Evolutionary conservation across 35 echinoderm and acorn worm species (phyloP), one percentile per base, ranked within the genome.

Genomic region (Stichopus chloronotus): DNA sequence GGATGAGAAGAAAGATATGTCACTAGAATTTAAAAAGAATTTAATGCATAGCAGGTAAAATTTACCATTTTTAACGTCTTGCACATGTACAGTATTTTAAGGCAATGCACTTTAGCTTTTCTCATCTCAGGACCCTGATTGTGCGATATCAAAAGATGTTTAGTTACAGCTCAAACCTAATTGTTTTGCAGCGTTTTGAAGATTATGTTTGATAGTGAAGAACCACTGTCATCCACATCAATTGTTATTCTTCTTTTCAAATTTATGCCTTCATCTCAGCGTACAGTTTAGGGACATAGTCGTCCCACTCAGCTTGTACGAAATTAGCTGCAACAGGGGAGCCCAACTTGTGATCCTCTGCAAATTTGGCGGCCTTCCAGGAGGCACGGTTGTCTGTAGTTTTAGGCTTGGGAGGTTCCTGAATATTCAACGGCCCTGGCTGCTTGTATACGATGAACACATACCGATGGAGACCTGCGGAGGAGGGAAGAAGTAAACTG

Each of bases 391-490:
- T 88, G 9, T 81, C 95, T 13, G 87, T 72, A 55, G 55, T 95
- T 76, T 83, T 90, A 5, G 87, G 80, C 4, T 91, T 92, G 63
- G 71, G 72, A 22, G 83, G 72, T 25, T 95, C 95, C 25, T 83
- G 86, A 77, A 91, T 87, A 52, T 55, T 92, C 55, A 94, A 81
- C 21, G 65, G 69, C 17, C 94, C 88, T 65, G 95, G 94, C 78
- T 99, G 97, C 92, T 99, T 99, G 97, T 99, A 99, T n/a, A 99
- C 92, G 61, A 99, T 88, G 20, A 99, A 63, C 21, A 96, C 90
- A 90, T 99, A 99, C 17, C 97, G 92, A 91, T 99, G 97, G 4
- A 99, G 85, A 69, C 97, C 95, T 96, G 93, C 2, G 87, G 24
- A 20, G 21, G 83, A 56, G 12, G 20, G 11, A 61, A 43, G 79